A percentile compares a stretch with the other conserved stretches of the same genome.
Conservation (phyloP, 2,888 invertebrate genomes). For the Lasiommata megera region DNA sequence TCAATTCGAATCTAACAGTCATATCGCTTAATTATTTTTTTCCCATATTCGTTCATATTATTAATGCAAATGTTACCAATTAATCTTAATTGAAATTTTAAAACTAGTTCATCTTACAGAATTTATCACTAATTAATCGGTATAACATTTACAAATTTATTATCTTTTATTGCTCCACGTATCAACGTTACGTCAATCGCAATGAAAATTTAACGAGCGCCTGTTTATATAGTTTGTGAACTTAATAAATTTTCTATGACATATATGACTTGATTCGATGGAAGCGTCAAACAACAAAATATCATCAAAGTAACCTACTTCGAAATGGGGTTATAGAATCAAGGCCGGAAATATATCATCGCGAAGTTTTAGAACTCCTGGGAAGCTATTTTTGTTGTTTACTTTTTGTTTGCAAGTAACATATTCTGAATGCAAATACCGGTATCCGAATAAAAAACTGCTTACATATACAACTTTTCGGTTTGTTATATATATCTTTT, state of each 20-base stretch:
- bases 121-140: constrained; percentile 15
- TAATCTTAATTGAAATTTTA: background rate
- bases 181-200: constrained; percentile 38
- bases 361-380: constrained; percentile 4
- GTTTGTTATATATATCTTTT: background rate
- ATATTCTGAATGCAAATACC: background rate
- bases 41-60: background rate
- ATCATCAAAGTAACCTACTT: constrained; percentile 65
- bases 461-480: background rate
- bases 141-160: constrained; percentile 12
- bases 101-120: background rate
- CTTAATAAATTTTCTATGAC: constrained; percentile 56
- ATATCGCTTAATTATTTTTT: too few relatives aligned
- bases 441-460: background rate
- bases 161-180: constrained; percentile 35
- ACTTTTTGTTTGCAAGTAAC: background rate
- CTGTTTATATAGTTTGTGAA: constrained; percentile 43
- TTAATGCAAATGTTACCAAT: background rate
- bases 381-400: constrained; percentile 7
- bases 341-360: constrained; percentile 39
- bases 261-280: constrained; percentile 37
- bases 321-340: constrained; percentile 51
- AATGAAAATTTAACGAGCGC: constrained; percentile 43
- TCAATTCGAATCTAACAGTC: too few relatives aligned
- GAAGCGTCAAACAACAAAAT: constrained; percentile 47